phyloP scores from a whole-genome alignment of 2,113 vertebrate species.

The Pygoscelis antarcticus region DNA sequence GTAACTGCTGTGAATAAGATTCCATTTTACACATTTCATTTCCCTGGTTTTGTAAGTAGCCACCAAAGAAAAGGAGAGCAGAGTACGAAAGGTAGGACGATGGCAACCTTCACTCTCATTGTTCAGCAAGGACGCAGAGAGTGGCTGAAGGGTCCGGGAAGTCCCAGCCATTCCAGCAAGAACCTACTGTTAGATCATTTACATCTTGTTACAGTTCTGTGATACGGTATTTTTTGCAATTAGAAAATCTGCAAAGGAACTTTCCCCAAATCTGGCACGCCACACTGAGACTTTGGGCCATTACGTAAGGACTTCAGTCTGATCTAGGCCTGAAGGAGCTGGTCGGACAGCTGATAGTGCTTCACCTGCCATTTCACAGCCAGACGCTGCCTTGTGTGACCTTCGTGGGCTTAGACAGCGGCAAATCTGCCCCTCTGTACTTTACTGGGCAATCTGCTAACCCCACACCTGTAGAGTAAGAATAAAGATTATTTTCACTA shows the following conservation, averaged over 20 bases:
- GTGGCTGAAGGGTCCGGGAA: neutral
- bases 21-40: neutral
- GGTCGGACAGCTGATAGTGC: too few relatives aligned
- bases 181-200: neutral
- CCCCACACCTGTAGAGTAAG: neutral
- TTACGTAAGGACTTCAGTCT: neutral
- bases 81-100: neutral
- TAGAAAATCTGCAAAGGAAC: neutral
- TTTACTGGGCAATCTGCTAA: neutral
- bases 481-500: neutral
- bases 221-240: fast-evolving
- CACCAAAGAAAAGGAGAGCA: neutral
- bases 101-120: neutral
- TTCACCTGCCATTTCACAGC: neutral
- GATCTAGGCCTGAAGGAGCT: neutral
- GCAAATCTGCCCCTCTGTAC: neutral
- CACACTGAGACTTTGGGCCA: neutral
- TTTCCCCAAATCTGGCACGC: neutral
- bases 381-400: too few relatives aligned
- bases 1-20: neutral
- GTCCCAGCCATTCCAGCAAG: neutral
- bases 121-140: neutral
- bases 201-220: fast-evolving
- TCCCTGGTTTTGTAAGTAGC: neutral
- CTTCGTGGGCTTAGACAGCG: neutral